Evolutionary conservation across 2,888 invertebrate genomes (phyloP), one percentile per base, ranked within the genome.

Genomic region (Aporophyla nigra): DNA sequence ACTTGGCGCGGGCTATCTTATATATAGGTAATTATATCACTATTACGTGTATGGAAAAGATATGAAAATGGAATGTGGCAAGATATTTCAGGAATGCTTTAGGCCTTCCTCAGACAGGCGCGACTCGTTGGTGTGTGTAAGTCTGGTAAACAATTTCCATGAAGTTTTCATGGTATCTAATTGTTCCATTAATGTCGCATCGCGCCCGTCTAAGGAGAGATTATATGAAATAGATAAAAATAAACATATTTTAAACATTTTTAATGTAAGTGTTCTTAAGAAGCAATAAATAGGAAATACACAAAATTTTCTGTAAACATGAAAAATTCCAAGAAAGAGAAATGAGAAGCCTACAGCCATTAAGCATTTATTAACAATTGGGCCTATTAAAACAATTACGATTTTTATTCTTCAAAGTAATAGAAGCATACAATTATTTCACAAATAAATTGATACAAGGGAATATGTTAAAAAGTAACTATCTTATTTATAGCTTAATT

Each of bases 1-100:
- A 91, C 86, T 84, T 82, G 92, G 89, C 93, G 92, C 94, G 93
- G 91, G 87, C 85, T 75, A 43, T 14, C 76, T 73, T 74, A 77
- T 78, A 43, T 80, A 74, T 72, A 66, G 9, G 16, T 70, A 69
- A 69, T 71, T 63, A 68, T 71, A 78, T 74, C 19, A 71, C 53
- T 82, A 84, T 62, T 78, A 83, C 54, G n/a, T 82, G 27, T 72
- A 24, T 12, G 40, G 72, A 53, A 58, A 71, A 14, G 33, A 70
- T 63, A 71, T n/a, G 53, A 68, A 46, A 53, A 70, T 76, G 76
- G 82, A 76, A 84, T 69, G 75, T 68, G 67, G 54, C 68, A 82
- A 76, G 62, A 63, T 40, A 53, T 27, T 76, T 68, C 14, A 66
- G 66, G 76, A 79, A 76, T 82, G 67, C 49, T 19, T 33, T 9